phyloP scores from a whole-genome alignment of 2,113 vertebrate genomes.

The Phalacrocorax carbo region DNA sequence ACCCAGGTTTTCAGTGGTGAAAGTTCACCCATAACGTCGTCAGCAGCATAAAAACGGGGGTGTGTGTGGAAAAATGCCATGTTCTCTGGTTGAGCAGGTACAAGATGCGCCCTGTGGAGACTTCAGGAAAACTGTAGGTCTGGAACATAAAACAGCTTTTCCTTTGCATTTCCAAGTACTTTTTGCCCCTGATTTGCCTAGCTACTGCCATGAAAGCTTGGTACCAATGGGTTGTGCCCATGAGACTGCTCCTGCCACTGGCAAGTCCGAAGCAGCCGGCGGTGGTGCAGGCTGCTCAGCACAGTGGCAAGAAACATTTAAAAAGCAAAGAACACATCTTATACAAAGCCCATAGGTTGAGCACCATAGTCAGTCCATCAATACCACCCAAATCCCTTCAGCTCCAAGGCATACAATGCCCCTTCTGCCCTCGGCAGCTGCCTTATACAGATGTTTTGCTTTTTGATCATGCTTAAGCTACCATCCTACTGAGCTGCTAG shows the following conservation, averaged over 20 bases:
- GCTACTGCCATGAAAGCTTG: too few species aligned
- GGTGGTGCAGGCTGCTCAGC: not conserved
- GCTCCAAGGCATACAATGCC: rapidly evolving
- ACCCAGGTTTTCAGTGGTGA: not conserved
- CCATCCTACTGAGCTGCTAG: not conserved
- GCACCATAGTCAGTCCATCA: rapidly evolving
- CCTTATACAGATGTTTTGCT: not conserved
- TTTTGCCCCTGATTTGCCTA: not conserved
- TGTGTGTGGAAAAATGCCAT: rapidly evolving
- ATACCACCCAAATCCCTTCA: not conserved
- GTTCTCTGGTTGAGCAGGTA: too few species aligned
- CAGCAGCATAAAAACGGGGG: not conserved
- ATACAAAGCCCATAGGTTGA: not conserved
- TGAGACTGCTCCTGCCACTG: not conserved
- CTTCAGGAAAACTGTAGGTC: not conserved
- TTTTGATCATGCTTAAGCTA: not conserved
- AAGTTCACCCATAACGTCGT: not conserved
- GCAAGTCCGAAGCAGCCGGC: not conserved
- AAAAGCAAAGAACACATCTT: not conserved
- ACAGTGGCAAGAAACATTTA: rapidly evolving
- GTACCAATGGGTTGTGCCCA: rapidly evolving
- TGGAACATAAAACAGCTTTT: not conserved
- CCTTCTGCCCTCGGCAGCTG: not conserved
- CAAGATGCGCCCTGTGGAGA: rapidly evolving
- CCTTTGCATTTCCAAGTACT: too few species aligned